Percentiles rank a stretch among this genome's conserved stretches.
These are phyloP conservation scores for Dryadula phaetusa DNA, from an alignment of 2,888 invertebrate species.

Conservation along the genomic window DNA sequence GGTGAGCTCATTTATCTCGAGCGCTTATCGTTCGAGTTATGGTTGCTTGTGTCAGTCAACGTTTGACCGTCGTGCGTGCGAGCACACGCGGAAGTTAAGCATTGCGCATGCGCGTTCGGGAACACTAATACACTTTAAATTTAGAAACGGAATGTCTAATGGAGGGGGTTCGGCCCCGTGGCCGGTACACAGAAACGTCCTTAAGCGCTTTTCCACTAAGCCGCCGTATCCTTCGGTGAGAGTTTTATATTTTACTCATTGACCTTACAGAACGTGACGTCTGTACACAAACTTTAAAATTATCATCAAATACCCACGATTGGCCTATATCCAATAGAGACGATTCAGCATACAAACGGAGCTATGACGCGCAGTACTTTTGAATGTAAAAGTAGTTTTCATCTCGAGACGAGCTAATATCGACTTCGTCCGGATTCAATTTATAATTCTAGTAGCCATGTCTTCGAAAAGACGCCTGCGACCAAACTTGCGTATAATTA, in stretches of 20 bases:
- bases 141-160: constrained; percentile 80
- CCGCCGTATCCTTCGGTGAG: constrained; percentile 78
- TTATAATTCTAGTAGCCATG: constrained; percentile 61
- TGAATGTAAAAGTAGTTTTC: constrained; percentile 73
- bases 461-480: constrained; percentile 74
- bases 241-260: constrained; percentile 61
- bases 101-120: constrained; percentile 76
- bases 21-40: constrained; percentile 73
- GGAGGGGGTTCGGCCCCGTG: constrained; percentile 88
- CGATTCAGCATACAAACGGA: constrained; percentile 70
- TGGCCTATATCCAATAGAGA: constrained; percentile 81
- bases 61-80: constrained; percentile 79
- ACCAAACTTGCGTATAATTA: constrained; percentile 77
- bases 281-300: constrained; percentile 75
- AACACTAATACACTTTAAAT: constrained; percentile 84
- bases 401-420: constrained; percentile 64
- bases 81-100: constrained; percentile 82
- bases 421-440: constrained; percentile 51
- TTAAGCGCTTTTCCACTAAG: constrained; percentile 75
- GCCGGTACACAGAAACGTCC: constrained; percentile 87
- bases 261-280: constrained; percentile 69
- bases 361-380: constrained; percentile 72
- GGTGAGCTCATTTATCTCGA: constrained; percentile 80
- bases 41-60: constrained; percentile 75
- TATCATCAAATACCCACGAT: constrained; percentile 71